Conservation (phyloP, 2,888 invertebrate species). For the Lathronympha strigana region DNA sequence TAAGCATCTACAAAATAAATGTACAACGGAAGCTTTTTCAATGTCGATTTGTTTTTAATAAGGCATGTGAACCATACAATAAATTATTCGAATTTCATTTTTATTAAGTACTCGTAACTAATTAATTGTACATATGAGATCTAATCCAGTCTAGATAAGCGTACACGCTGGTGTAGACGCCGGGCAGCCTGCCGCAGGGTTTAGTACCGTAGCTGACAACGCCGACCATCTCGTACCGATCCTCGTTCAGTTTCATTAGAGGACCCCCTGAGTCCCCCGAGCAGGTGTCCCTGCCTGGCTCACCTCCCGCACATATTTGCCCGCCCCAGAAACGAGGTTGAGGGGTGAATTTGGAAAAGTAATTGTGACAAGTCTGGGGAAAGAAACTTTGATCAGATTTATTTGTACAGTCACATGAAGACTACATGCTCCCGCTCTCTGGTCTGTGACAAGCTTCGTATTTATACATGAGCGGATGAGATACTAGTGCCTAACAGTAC, state of each 20-base stretch:
- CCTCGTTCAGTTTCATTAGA: slow-evolving; percentile 71
- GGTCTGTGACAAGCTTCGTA: too few species aligned
- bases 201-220: slow-evolving; percentile 86
- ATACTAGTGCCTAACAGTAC: too few species aligned
- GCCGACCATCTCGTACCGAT: slow-evolving; percentile 65
- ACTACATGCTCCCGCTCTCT: too few species aligned
- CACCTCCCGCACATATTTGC: slow-evolving; percentile 85
- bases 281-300: slow-evolving; percentile 82
- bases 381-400: too few species aligned
- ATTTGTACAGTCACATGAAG: too few species aligned
- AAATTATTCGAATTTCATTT: neutral
- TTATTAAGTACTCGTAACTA: neutral
- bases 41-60: neutral
- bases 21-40: too few species aligned
- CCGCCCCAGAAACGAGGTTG: slow-evolving; percentile 48
- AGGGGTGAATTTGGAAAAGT: slow-evolving; percentile 30
- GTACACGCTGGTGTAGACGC: slow-evolving; percentile 85
- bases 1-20: too few species aligned
- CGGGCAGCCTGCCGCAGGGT: slow-evolving; percentile 84
- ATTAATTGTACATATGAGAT: slow-evolving; percentile 50
- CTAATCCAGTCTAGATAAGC: slow-evolving; percentile 85
- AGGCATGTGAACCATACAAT: neutral
- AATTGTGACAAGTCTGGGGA: slow-evolving; percentile 50
- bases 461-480: too few species aligned
- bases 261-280: slow-evolving; percentile 87